Evolutionary conservation across 2,113 vertebrate genomes (phyloP).

Genomic region (Mustela nigripes): DNA sequence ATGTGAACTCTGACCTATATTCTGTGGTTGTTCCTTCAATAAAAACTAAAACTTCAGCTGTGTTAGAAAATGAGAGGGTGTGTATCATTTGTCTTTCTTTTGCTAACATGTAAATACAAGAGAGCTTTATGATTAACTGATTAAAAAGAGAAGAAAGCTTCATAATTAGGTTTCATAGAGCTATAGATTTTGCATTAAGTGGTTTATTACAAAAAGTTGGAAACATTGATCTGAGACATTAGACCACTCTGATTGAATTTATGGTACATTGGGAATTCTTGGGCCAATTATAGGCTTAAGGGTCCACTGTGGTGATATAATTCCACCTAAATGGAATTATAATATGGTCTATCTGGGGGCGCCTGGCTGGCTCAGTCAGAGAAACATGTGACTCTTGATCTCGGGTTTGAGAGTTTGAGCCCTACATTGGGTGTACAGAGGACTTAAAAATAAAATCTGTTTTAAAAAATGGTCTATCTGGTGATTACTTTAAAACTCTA

Average conservation of each 20-base stretch:
- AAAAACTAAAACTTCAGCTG: background rate
- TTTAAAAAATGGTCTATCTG: background rate
- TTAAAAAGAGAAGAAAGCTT: constrained; percentile 51
- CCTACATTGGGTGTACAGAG: background rate
- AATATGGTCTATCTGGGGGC: background rate
- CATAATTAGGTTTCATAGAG: constrained; percentile 66
- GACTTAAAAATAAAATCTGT: background rate
- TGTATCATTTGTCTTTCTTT: constrained; percentile 51
- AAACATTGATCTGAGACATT: constrained; percentile 64
- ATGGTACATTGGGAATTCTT: constrained; percentile 31
- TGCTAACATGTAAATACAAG: constrained; percentile 23
- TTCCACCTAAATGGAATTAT: background rate
- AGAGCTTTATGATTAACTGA: constrained; percentile 51
- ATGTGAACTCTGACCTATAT: background rate
- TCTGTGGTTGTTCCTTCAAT: background rate
- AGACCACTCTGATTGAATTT: constrained; percentile 72
- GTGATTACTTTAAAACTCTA: constrained; percentile 48
- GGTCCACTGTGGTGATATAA: background rate
- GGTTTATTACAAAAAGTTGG: constrained; percentile 70
- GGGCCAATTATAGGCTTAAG: constrained; percentile 56
- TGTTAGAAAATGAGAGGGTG: constrained; percentile 16
- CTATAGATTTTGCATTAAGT: constrained; percentile 69
- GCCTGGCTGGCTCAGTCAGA: background rate
- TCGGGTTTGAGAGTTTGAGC: background rate
- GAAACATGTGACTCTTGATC: background rate